Evolutionary conservation across 1,140 invertebrate species (phyloP).

Genomic region (Sarcophaga bullata): DNA sequence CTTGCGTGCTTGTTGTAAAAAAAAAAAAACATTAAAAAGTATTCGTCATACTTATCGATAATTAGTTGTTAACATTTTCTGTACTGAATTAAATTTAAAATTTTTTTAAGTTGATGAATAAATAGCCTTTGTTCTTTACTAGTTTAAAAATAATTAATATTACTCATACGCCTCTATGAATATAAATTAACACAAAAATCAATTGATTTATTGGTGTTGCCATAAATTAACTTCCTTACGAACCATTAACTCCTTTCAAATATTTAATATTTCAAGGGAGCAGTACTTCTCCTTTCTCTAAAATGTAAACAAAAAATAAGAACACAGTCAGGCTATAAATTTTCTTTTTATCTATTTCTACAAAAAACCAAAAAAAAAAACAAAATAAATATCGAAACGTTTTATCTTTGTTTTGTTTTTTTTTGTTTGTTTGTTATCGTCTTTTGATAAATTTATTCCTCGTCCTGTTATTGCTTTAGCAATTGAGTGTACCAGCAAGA

Average conservation of each 20-base stretch:
- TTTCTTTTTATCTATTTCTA: conserved; percentile 29
- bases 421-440: conserved; percentile 24
- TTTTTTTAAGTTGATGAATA: no score
- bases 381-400: conserved; percentile 18
- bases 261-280: neutral
- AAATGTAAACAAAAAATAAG: neutral
- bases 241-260: neutral
- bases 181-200: neutral
- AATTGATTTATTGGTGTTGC: neutral
- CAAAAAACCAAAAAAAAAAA: neutral
- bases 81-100: neutral
- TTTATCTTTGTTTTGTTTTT: conserved; percentile 30
- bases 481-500: neutral
- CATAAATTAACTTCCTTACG: neutral
- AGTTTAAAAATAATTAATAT: neutral
- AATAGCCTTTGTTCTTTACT: neutral
- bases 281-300: neutral
- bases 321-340: neutral
- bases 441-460: neutral
- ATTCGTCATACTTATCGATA: neutral
- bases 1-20: no score
- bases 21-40: no score
- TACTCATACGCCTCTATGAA: neutral
- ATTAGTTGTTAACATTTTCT: neutral
- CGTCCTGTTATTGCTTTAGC: neutral